Conservation (phyloP, 1,140 invertebrate genomes). For the Bathynomus jamesi region DNA sequence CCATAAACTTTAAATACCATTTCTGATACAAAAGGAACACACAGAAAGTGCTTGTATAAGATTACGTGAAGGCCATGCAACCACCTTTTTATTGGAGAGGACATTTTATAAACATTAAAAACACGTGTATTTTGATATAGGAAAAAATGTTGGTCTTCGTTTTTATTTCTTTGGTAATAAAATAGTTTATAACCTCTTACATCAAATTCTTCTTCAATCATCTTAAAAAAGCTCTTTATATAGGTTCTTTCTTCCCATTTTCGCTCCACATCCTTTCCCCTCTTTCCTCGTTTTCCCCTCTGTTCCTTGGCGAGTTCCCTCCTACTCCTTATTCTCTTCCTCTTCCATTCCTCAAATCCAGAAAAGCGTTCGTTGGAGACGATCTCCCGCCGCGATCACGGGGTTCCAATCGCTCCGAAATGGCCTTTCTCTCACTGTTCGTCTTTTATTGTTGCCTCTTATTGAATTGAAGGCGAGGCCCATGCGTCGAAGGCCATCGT, state of each 20-base stretch:
- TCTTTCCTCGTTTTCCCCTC: neutral
- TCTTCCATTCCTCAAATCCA: neutral
- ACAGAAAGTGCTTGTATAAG: no score
- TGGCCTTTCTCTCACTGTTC: conserved; percentile 21
- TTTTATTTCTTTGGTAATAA: no score
- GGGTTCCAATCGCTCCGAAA: conserved; percentile 18
- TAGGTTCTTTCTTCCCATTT: neutral
- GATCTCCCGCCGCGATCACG: conserved; percentile 11
- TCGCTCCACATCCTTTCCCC: neutral
- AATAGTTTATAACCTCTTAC: no score
- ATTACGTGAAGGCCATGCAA: no score
- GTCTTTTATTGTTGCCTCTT: conserved; percentile 21
- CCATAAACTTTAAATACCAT: no score
- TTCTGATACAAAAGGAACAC: no score
- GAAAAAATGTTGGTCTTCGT: no score
- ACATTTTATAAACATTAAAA: no score
- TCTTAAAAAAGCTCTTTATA: no score
- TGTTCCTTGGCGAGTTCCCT: neutral
- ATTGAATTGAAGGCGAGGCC: conserved; percentile 23
- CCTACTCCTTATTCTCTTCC: neutral
- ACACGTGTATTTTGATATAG: no score
- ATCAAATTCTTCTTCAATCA: no score
- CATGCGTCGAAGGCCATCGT: conserved; percentile 12
- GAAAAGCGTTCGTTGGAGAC: conserved; percentile 11
- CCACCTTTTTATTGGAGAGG: no score